Percentiles rank a stretch among this genome's conserved stretches.
phyloP scores from a whole-genome alignment of 2,113 vertebrate species.

The Astatoreochromis straeleni region DNA sequence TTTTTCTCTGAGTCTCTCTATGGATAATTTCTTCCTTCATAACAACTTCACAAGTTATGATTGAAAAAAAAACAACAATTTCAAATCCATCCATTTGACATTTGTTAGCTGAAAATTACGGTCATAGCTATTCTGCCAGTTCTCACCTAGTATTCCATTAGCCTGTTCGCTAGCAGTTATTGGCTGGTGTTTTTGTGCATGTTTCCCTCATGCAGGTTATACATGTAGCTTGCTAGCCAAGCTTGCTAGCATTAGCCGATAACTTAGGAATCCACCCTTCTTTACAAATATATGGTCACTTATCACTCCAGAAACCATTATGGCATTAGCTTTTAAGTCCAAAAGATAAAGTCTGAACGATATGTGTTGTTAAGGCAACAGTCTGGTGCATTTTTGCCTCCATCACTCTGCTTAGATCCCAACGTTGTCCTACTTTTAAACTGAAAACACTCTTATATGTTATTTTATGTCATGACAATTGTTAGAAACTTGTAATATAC shows the following conservation, averaged over 20 bases:
- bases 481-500: neutral
- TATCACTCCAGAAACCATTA: neutral
- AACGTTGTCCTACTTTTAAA: neutral
- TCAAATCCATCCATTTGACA: neutral
- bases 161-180: neutral
- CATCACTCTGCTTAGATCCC: neutral
- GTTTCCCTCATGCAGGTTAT: neutral
- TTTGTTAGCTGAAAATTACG: neutral
- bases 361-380: neutral
- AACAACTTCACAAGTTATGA: neutral
- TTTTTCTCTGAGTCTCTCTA: neutral
- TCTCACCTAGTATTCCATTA: neutral
- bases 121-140: neutral
- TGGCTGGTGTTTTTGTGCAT: neutral
- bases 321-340: neutral
- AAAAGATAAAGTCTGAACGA: neutral
- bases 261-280: neutral
- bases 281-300: neutral
- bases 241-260: neutral
- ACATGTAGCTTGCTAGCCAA: neutral
- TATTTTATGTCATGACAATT: neutral
- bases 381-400: neutral
- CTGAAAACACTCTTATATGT: neutral
- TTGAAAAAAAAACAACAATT: rapidly evolving
- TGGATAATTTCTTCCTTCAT: neutral